Percentiles rank a stretch among this genome's conserved stretches.
Evolutionary conservation across 1,140 invertebrate species (phyloP).

Genomic region (Ladona fulva): DNA sequence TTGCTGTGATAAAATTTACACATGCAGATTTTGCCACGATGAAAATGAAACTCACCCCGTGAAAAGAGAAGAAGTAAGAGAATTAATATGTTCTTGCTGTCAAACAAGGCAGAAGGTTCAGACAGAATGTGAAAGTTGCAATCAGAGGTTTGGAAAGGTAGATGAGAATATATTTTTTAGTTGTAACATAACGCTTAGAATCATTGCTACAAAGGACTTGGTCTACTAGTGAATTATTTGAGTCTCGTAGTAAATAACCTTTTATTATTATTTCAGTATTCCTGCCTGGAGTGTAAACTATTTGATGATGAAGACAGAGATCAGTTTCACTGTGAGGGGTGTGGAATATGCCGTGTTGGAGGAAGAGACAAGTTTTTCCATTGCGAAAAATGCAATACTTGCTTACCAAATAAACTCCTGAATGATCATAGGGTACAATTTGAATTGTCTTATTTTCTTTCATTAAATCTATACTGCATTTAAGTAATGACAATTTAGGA

Average conservation of each 20-base stretch:
- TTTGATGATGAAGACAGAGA: slow-evolving; percentile 81
- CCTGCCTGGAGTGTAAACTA: slow-evolving; percentile 75
- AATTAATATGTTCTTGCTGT: slow-evolving; percentile 72
- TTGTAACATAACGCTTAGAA: too few species aligned
- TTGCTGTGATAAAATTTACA: slow-evolving; percentile 78
- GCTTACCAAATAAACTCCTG: slow-evolving; percentile 65
- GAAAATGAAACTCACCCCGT: slow-evolving; percentile 73
- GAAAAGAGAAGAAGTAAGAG: slow-evolving; percentile 67
- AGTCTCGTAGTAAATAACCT: too few species aligned
- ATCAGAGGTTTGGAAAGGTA: slow-evolving; percentile 67
- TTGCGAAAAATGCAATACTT: slow-evolving; percentile 79
- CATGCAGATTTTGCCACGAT: slow-evolving; percentile 82
- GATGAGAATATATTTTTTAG: slow-evolving; percentile 1
- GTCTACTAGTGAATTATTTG: background rate
- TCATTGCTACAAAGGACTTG: too few species aligned
- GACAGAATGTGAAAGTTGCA: slow-evolving; percentile 62
- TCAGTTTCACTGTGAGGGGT: slow-evolving; percentile 81
- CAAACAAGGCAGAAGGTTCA: slow-evolving; percentile 70
- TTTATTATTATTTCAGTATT: slow-evolving; percentile 51
- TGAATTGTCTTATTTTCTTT: too few species aligned
- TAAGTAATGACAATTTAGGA: too few species aligned
- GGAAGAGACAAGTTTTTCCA: slow-evolving; percentile 79
- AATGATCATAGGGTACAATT: slow-evolving; percentile 66
- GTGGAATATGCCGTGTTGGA: slow-evolving; percentile 79
- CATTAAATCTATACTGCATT: too few species aligned